phyloP scores from a whole-genome alignment of 2,888 invertebrate genomes.

The Philopedon plagiatum region DNA sequence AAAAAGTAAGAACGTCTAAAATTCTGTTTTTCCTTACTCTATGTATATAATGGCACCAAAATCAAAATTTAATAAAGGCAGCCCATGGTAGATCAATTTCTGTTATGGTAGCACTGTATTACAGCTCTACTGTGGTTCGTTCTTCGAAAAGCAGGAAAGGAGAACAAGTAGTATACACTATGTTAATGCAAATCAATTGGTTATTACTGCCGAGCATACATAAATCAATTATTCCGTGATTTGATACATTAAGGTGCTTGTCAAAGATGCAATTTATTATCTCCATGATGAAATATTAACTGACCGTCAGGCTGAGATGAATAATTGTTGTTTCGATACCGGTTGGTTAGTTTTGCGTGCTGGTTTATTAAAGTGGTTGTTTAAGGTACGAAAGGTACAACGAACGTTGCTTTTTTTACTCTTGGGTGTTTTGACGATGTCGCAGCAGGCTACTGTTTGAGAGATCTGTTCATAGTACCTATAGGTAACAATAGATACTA shows the following conservation, averaged over 20 bases:
- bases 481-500: too few species aligned
- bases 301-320: conserved; percentile 57
- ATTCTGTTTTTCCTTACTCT: too few species aligned
- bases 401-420: background rate
- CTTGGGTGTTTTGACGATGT: too few species aligned
- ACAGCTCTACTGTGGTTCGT: background rate
- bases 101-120: too few species aligned
- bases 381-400: background rate
- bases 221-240: conserved; percentile 69
- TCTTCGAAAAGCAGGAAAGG: background rate
- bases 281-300: conserved; percentile 67
- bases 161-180: conserved; percentile 65
- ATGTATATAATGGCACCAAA: too few species aligned
- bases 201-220: conserved; percentile 66
- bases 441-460: too few species aligned
- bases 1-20: too few species aligned
- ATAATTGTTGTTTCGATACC: conserved; percentile 42
- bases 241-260: conserved; percentile 68
- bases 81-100: too few species aligned
- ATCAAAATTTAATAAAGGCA: too few species aligned
- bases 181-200: conserved; percentile 70
- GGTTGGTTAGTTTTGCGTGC: conserved; percentile 23
- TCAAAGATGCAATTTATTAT: conserved; percentile 65
- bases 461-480: too few species aligned
- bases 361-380: background rate